Evolutionary conservation across 2,888 invertebrate species (phyloP).

Genomic region (Argyresthia goedartella): DNA sequence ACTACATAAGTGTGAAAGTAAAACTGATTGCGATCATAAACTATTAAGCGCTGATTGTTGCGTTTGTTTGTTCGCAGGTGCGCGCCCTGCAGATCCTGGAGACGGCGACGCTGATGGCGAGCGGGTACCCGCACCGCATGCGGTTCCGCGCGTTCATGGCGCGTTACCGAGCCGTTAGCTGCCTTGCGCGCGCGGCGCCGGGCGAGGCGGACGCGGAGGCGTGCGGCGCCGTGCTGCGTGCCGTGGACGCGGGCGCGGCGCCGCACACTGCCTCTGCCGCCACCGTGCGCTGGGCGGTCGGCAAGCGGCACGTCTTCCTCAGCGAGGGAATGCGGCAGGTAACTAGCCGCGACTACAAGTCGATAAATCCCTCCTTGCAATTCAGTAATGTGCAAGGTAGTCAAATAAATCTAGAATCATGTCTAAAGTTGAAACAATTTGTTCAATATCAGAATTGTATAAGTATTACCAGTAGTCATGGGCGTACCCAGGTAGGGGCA

Average conservation of each 20-base stretch:
- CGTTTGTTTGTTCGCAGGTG: slow-evolving; percentile 73
- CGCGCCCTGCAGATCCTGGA: slow-evolving; percentile 92
- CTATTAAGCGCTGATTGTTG: too few species aligned
- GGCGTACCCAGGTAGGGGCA: too few species aligned
- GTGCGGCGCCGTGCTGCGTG: slow-evolving; percentile 82
- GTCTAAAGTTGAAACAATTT: too few species aligned
- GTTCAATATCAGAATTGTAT: too few species aligned
- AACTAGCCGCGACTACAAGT: slow-evolving; percentile 1
- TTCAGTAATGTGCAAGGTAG: too few species aligned
- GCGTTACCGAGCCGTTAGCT: slow-evolving; percentile 84
- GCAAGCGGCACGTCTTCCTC: slow-evolving; percentile 93
- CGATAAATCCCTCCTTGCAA: not conserved
- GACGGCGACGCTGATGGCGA: slow-evolving; percentile 95
- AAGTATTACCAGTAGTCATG: too few species aligned
- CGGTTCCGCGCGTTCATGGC: slow-evolving; percentile 92
- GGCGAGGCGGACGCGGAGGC: slow-evolving; percentile 73
- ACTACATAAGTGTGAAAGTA: too few species aligned
- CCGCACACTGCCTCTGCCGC: slow-evolving; percentile 79
- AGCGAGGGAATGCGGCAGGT: slow-evolving; percentile 95
- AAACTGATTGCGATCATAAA: too few species aligned
- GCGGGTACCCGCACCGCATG: slow-evolving; percentile 95
- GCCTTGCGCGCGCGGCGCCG: slow-evolving; percentile 73
- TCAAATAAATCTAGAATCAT: too few species aligned
- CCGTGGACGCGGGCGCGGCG: slow-evolving; percentile 82
- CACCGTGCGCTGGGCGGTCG: slow-evolving; percentile 84